Conservation (phyloP, 2,113 vertebrate species). For the Australoheros scitulus region DNA sequence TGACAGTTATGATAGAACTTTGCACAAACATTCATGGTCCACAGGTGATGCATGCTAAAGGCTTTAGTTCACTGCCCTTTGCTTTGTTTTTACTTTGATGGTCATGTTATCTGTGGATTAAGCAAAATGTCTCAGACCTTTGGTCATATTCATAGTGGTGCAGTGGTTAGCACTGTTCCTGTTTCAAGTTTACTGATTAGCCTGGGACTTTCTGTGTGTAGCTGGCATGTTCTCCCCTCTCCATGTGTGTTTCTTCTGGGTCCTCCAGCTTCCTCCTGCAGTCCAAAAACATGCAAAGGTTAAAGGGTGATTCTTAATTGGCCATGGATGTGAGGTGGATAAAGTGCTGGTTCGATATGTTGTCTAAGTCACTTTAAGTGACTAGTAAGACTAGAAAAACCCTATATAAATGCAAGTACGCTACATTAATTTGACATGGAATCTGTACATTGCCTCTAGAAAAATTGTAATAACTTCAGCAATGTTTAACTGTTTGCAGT, state of each 20-base stretch:
- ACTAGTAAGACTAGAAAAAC: not conserved
- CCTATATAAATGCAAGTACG: not conserved
- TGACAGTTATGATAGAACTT: too few species aligned
- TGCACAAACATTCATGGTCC: not conserved
- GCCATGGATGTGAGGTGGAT: not conserved
- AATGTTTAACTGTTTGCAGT: too few species aligned
- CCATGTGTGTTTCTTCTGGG: not conserved
- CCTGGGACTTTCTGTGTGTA: not conserved
- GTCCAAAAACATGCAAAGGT: not conserved
- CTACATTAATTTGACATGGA: too few species aligned
- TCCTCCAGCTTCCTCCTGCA: not conserved
- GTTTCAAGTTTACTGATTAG: not conserved
- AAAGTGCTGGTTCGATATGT: not conserved
- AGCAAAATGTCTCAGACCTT: not conserved
- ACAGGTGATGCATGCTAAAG: not conserved
- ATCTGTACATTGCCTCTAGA: too few species aligned
- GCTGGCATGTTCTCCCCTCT: not conserved
- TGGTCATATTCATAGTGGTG: rapidly evolving
- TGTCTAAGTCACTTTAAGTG: not conserved
- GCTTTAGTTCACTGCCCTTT: not conserved
- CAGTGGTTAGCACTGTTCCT: not conserved
- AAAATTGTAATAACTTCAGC: too few species aligned
- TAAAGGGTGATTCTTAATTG: not conserved
- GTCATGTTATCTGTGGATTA: not conserved
- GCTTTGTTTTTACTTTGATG: not conserved